These are phyloP conservation scores for Chondrilla cf. caribensis DNA, from an alignment of 37 sponge, comb jelly and placozoan species.

Conservation along the genomic window DNA sequence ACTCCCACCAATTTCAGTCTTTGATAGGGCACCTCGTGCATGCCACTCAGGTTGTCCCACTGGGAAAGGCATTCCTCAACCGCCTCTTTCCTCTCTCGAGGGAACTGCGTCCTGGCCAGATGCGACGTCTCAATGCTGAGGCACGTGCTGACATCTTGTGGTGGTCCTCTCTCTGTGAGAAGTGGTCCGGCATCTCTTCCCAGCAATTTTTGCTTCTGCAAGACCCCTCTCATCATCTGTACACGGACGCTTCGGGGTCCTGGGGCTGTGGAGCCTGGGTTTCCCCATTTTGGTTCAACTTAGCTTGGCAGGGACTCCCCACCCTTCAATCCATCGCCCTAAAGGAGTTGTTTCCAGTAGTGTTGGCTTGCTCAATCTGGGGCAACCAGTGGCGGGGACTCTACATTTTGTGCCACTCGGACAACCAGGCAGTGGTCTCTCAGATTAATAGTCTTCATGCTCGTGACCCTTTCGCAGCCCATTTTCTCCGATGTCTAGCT, in stretches of 20 bases:
- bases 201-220: neutral
- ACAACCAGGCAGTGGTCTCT: conserved; percentile 27
- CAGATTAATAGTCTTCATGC: conserved; percentile 1
- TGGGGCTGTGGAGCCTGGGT: conserved; percentile 27
- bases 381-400: conserved; percentile 28
- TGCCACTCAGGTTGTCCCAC: neutral
- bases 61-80: neutral
- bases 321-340: conserved; percentile 6
- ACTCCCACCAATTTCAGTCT: neutral
- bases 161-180: neutral
- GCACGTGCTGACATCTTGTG: neutral
- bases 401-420: neutral
- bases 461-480: conserved; percentile 19
- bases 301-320: neutral
- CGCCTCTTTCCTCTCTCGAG: neutral
- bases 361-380: conserved; percentile 31
- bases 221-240: neutral
- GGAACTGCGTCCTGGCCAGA: neutral
- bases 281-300: conserved; percentile 4
- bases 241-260: conserved; percentile 23
- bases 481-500: conserved; percentile 33
- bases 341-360: conserved; percentile 41
- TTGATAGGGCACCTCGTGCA: neutral
- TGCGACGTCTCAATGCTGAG: neutral
- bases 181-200: neutral